A percentile compares a stretch with the other conserved stretches of the same genome.
Conservation (phyloP, 1,140 invertebrate species). For the Ceratitis capitata region DNA sequence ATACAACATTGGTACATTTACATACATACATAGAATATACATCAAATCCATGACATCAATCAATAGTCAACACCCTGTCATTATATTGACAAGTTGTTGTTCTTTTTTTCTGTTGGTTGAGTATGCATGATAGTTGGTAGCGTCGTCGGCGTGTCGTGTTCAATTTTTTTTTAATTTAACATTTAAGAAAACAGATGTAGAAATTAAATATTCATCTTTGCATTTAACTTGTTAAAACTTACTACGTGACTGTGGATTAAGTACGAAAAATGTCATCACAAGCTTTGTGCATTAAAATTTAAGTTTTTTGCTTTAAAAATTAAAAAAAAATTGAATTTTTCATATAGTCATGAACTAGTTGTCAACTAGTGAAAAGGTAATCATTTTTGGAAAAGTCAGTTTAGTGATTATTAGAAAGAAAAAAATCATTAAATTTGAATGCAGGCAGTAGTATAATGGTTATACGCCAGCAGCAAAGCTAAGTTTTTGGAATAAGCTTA, state of each 20-base stretch:
- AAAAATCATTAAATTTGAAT: no score
- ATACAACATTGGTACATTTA: not conserved
- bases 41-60: not conserved
- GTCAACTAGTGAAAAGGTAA: not conserved
- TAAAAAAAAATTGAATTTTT: not conserved
- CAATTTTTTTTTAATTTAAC: no score
- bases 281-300: no score
- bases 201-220: not conserved
- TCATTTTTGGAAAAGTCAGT: no score
- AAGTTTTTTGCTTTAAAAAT: no score
- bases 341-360: not conserved
- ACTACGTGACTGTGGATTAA: no score
- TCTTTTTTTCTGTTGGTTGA: not conserved
- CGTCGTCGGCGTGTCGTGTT: not conserved
- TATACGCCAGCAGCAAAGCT: no score
- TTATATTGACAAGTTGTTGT: not conserved
- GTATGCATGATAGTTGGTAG: not conserved
- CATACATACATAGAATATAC: not conserved
- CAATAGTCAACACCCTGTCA: not conserved
- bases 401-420: no score
- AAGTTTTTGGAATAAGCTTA: not conserved
- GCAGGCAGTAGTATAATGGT: no score
- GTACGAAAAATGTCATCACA: no score
- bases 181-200: no score
- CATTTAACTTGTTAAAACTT: not conserved